phyloP scores from a whole-genome alignment of 2,113 vertebrate species.

The Aplodontia rufa region DNA sequence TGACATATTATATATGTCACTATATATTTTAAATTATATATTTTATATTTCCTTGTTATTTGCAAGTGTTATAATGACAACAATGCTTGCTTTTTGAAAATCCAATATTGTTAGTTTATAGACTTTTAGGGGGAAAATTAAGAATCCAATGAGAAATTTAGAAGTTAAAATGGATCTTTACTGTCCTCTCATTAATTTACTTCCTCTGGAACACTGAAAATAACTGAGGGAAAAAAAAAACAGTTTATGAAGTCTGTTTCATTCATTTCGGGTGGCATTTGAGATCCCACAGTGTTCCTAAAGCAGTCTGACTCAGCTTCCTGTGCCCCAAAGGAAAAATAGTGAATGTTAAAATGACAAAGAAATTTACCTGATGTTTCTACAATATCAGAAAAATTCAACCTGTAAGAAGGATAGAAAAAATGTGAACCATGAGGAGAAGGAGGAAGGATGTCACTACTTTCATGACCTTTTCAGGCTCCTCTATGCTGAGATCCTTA shows the following conservation, averaged over 20 bases:
- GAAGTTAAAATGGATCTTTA: not conserved
- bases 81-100: not conserved
- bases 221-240: not conserved
- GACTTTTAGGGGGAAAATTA: not conserved
- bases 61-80: too few relatives aligned
- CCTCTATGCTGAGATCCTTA: not conserved
- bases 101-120: not conserved
- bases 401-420: not conserved
- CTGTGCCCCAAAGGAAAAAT: not conserved
- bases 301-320: not conserved
- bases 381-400: not conserved
- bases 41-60: too few relatives aligned
- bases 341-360: accelerated
- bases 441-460: slow-evolving; percentile 4
- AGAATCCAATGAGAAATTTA: not conserved
- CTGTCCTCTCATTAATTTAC: not conserved
- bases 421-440: not conserved
- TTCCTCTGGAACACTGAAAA: not conserved
- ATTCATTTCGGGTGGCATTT: not conserved
- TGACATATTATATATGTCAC: too few relatives aligned
- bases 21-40: too few relatives aligned
- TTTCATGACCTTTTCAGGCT: not conserved
- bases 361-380: not conserved
- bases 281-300: not conserved
- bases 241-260: not conserved